Percentiles rank a stretch among this genome's conserved stretches.
phyloP scores from a whole-genome alignment of 1,140 invertebrate species.

The Brachionus manjavacas region DNA sequence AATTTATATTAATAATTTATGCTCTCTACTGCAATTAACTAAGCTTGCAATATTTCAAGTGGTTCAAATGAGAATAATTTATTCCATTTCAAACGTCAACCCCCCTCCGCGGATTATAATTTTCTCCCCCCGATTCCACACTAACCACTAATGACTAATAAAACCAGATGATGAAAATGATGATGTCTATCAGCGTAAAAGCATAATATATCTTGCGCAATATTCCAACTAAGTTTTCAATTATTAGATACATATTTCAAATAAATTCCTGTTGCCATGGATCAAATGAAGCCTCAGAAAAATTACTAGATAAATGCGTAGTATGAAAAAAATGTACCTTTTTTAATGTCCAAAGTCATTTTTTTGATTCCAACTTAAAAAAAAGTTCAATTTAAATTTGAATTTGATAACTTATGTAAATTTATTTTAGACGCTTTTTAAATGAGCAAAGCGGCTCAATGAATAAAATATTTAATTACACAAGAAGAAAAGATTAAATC shows the following conservation, averaged over 20 bases:
- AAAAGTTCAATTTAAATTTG: not conserved
- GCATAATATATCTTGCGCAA: not conserved
- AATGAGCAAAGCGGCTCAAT: not conserved
- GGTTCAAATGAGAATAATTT: not conserved
- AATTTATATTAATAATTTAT: not conserved
- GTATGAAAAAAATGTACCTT: not conserved
- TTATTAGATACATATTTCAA: not conserved
- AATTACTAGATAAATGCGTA: not conserved
- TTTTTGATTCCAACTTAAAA: not conserved
- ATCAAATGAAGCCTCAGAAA: not conserved
- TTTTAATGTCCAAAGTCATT: not conserved
- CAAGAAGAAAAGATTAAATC: not conserved
- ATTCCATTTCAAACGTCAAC: not conserved
- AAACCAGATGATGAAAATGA: not conserved
- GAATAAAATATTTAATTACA: not conserved
- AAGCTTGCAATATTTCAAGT: not conserved
- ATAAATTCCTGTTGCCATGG: not conserved
- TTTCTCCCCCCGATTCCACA: not conserved
- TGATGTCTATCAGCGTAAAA: not conserved
- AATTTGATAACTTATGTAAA: not conserved
- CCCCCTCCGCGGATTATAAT: not conserved
- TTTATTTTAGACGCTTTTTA: not conserved
- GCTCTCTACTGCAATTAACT: not conserved
- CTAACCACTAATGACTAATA: not conserved
- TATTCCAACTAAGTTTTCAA: not conserved